Conservation (phyloP, 2,888 invertebrate genomes). For the Drosophila tanythrix region DNA sequence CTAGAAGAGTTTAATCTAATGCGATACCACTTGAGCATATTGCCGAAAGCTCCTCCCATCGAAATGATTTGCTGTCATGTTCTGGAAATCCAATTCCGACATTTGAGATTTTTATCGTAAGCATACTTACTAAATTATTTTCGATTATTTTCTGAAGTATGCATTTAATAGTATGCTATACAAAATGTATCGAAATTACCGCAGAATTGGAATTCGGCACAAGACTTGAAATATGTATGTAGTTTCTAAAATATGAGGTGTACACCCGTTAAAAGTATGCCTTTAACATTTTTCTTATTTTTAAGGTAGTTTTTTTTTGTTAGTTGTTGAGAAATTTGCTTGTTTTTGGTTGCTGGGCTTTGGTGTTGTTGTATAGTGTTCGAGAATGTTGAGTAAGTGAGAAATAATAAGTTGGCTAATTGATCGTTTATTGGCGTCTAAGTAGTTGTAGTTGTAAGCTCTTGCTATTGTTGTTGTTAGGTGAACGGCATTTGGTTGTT, state of each 20-base stretch:
- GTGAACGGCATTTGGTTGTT: constrained; percentile 59
- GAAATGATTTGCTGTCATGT: constrained; percentile 34
- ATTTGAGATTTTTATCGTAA: constrained; percentile 6
- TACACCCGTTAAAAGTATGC: constrained; percentile 48
- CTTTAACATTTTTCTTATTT: constrained; percentile 21
- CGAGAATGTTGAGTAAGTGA: constrained; percentile 22
- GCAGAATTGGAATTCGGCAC: constrained; percentile 32
- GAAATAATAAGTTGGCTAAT: constrained; percentile 49
- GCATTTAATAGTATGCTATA: constrained; percentile 20
- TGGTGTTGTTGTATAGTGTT: constrained; percentile 23
- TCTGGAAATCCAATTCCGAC: constrained; percentile 28
- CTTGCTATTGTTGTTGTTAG: constrained; percentile 38
- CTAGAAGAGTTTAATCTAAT: constrained; percentile 50
- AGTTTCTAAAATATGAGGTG: constrained; percentile 43
- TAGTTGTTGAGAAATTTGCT: constrained; percentile 8
- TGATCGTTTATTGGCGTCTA: constrained; percentile 42
- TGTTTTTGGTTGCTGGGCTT: constrained; percentile 16
- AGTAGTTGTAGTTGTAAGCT: constrained; percentile 33
- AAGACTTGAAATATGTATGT: constrained; percentile 31
- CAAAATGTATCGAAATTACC: constrained; percentile 23
- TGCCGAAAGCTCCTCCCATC: constrained; percentile 55
- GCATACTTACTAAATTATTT: constrained; percentile 5
- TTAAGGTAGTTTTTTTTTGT: neutral
- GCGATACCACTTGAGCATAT: constrained; percentile 54
- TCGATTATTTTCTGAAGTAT: constrained; percentile 6